phyloP scores from a whole-genome alignment of 2,797 vertebrate species.

The Acomys russatus region DNA sequence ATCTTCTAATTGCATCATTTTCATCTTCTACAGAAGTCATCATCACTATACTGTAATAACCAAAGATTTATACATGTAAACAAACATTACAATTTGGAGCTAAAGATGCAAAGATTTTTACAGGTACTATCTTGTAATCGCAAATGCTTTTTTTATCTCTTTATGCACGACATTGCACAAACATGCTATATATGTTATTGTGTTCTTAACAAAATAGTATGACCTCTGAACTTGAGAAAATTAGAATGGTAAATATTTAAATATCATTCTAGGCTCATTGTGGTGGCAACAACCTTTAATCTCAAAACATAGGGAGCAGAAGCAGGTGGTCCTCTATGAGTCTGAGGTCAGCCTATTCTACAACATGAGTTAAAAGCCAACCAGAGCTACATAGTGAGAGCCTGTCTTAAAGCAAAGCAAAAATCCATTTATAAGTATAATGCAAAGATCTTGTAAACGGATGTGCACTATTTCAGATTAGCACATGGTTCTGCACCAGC shows the following conservation, averaged over 20 bases:
- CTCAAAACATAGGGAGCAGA: not conserved
- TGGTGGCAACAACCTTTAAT: not conserved
- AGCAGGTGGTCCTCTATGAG: not conserved
- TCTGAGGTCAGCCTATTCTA: not conserved
- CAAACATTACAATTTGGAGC: not conserved
- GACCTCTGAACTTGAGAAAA: not conserved
- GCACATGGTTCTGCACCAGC: not conserved
- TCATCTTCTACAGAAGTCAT: not conserved
- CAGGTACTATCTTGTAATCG: not conserved
- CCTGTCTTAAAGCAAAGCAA: not conserved
- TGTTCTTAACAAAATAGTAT: not conserved
- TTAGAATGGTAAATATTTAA: slow-evolving; percentile 15
- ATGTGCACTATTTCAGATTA: not conserved
- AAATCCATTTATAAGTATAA: not conserved
- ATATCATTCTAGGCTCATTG: not conserved
- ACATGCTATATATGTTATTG: not conserved
- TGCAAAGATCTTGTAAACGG: no score
- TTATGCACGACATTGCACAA: not conserved
- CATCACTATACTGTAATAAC: not conserved
- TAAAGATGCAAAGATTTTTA: not conserved
- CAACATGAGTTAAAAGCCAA: not conserved
- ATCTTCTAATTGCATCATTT: not conserved
- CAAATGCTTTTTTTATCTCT: not conserved
- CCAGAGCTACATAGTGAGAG: not conserved
- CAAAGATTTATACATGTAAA: not conserved